phyloP scores from a whole-genome alignment of 1,140 invertebrate species.

The Plectrocnemia conspersa region DNA sequence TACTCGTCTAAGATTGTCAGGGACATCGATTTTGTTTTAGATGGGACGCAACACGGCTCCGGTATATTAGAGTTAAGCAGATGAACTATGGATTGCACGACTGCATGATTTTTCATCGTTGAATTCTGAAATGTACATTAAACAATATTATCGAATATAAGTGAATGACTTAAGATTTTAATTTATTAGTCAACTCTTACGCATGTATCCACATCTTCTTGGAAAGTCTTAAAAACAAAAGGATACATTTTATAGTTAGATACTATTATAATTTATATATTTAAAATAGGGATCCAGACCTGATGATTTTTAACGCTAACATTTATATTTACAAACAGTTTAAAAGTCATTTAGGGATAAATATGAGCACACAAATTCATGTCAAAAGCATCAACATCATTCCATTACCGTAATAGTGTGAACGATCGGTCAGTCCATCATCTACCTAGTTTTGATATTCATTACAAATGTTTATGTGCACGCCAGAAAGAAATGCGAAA shows the following conservation, averaged over 20 bases:
- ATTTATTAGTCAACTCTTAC: conserved; percentile 2
- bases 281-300: too few species aligned
- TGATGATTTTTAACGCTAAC: too few species aligned
- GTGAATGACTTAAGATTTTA: background rate
- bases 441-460: too few species aligned
- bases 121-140: conserved; percentile 15
- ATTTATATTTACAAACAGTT: too few species aligned
- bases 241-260: conserved; percentile 5
- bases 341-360: too few species aligned
- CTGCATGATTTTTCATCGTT: conserved; percentile 18
- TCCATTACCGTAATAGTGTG: too few species aligned
- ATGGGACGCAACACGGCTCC: conserved; percentile 22
- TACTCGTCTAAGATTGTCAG: background rate
- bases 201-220: background rate
- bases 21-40: conserved; percentile 1
- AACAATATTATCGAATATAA: background rate
- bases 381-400: too few species aligned
- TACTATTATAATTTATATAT: too few species aligned
- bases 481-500: too few species aligned
- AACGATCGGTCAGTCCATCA: too few species aligned
- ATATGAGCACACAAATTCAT: too few species aligned
- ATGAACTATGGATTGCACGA: conserved; percentile 11
- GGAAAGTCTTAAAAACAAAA: background rate
- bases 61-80: background rate
- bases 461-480: too few species aligned